These are phyloP conservation scores for Orbicella faveolata DNA, from an alignment of 64 coral and sea anemone species.

Conservation along the genomic window DNA sequence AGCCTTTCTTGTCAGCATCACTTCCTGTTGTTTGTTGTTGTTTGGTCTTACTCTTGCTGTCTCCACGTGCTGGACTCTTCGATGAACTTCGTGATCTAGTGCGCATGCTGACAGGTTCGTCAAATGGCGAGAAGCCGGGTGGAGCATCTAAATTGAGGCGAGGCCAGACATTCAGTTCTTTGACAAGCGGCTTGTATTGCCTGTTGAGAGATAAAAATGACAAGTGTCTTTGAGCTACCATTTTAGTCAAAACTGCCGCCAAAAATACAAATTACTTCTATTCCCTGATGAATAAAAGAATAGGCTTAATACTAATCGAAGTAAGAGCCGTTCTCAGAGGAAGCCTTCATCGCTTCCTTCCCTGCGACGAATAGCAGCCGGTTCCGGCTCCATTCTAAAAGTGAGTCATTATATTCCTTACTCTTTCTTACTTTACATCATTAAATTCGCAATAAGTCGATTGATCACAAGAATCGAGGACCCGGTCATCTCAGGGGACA, in stretches of 20 bases:
- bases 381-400: too few species aligned
- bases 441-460: too few species aligned
- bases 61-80: constrained; percentile 29
- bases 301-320: too few species aligned
- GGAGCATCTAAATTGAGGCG: constrained; percentile 27
- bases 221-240: background rate
- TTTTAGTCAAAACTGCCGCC: background rate
- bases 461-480: too few species aligned
- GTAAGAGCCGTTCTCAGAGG: too few species aligned
- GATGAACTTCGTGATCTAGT: constrained; percentile 64
- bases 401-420: too few species aligned
- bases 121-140: constrained; percentile 53
- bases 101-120: constrained; percentile 63
- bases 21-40: constrained; percentile 7
- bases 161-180: constrained; percentile 54
- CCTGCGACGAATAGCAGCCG: too few species aligned
- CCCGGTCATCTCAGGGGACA: too few species aligned
- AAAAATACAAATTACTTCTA: too few species aligned
- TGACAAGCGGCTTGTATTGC: constrained; percentile 57
- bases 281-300: too few species aligned
- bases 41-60: background rate
- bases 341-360: too few species aligned
- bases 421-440: too few species aligned
- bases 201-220: constrained; percentile 8
- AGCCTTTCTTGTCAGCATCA: constrained; percentile 48